Evolutionary conservation across 2,797 vertebrate species (phyloP).

Genomic region (Acrossocheilus fasciatus): DNA sequence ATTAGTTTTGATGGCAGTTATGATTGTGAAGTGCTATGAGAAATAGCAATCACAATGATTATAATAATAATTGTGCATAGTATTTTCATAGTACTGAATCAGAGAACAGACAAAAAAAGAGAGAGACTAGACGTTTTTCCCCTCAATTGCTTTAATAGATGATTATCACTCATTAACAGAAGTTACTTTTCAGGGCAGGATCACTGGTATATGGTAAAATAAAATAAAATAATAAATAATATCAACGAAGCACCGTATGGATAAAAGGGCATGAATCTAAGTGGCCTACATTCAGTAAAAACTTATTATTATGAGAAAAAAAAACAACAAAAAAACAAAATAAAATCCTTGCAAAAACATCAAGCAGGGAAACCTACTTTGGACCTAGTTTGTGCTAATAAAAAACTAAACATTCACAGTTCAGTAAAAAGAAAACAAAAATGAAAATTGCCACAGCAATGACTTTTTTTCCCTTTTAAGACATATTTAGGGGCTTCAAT

Average conservation of each 20-base stretch:
- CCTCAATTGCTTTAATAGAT: constrained; percentile 71
- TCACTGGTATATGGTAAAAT: constrained; percentile 75
- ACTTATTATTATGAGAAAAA: constrained; percentile 34
- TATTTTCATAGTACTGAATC: not conserved
- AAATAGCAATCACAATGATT: not conserved
- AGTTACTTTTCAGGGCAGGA: constrained; percentile 63
- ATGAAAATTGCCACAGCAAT: constrained; percentile 67
- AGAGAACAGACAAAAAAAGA: constrained; percentile 11
- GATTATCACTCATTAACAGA: constrained; percentile 67
- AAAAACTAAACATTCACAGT: constrained; percentile 66
- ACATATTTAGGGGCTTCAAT: constrained; percentile 66
- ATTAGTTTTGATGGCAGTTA: not conserved
- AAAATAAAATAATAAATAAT: constrained; percentile 83
- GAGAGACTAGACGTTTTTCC: constrained; percentile 21
- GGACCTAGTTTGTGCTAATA: constrained; percentile 66
- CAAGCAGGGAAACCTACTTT: constrained; percentile 68
- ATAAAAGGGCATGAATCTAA: constrained; percentile 67
- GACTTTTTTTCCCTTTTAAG: constrained; percentile 80
- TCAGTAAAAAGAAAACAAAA: constrained; percentile 68
- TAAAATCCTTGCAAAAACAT: constrained; percentile 48
- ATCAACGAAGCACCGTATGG: constrained; percentile 70
- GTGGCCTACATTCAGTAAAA: constrained; percentile 77
- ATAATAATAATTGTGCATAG: not conserved
- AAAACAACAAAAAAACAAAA: constrained; percentile 61
- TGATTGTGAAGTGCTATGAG: not conserved